A percentile compares a stretch with the other conserved stretches of the same genome.
phyloP scores from a whole-genome alignment of 1,140 invertebrate species.

The Pachyrhynchus sulphureomaculatus region DNA sequence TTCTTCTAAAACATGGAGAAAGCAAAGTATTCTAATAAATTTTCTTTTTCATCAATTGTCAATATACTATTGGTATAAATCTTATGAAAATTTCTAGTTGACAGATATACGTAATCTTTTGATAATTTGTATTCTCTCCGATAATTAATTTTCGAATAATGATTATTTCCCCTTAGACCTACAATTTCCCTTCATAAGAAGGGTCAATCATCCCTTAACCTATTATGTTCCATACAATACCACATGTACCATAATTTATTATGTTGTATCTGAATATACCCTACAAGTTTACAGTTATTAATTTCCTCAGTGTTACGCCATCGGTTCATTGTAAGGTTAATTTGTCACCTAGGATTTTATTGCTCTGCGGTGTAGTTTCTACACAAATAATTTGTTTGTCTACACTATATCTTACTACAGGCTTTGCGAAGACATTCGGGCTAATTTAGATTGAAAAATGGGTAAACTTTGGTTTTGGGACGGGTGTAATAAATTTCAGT shows the following conservation, averaged over 20 bases:
- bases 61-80: too few species aligned
- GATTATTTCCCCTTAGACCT: too few species aligned
- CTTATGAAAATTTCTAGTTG: too few species aligned
- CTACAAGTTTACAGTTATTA: constrained; percentile 14
- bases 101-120: too few species aligned
- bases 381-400: constrained; percentile 24
- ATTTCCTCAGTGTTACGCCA: constrained; percentile 14
- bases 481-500: constrained; percentile 22
- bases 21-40: too few species aligned
- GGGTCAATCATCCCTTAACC: too few species aligned
- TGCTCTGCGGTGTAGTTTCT: constrained; percentile 12
- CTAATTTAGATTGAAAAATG: constrained; percentile 32
- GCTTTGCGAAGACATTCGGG: constrained; percentile 21
- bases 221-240: too few species aligned
- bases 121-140: too few species aligned
- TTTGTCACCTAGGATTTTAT: constrained; percentile 30
- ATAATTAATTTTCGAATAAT: too few species aligned
- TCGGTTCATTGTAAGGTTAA: constrained; percentile 24
- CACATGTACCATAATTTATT: constrained; percentile 12
- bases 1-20: too few species aligned
- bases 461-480: constrained; percentile 21
- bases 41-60: too few species aligned
- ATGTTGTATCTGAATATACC: background rate
- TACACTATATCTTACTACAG: background rate
- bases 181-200: too few species aligned